A percentile compares a stretch with the other conserved stretches of the same genome.
Evolutionary conservation across 2,113 vertebrate genomes (phyloP).

Genomic region (Anser brachyrhynchus): DNA sequence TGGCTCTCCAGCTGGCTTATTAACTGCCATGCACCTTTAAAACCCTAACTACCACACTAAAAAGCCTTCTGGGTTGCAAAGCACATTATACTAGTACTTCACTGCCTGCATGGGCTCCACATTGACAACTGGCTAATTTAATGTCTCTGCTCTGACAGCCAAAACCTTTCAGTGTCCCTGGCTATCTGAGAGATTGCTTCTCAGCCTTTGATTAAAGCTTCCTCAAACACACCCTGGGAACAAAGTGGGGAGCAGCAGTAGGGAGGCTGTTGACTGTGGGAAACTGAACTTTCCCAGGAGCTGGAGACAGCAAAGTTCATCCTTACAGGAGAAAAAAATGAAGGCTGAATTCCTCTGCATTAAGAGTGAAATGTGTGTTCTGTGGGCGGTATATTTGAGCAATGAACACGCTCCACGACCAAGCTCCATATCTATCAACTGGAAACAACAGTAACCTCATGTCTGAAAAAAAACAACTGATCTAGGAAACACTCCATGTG

Average conservation of each 20-base stretch:
- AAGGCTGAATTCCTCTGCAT: not conserved
- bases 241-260: constrained; percentile 3
- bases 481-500: not conserved
- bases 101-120: not conserved
- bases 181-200: constrained; percentile 22
- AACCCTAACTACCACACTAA: not conserved
- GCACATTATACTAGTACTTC: not conserved
- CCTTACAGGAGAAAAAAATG: constrained; percentile 5
- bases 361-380: not conserved
- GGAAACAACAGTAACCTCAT: not conserved
- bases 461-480: not conserved
- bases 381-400: not conserved
- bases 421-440: not conserved
- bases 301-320: constrained; percentile 31
- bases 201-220: constrained; percentile 41
- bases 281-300: constrained; percentile 57
- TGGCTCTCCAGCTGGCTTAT: not conserved
- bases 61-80: constrained; percentile 21
- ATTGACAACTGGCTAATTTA: constrained; percentile 51
- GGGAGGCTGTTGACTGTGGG: constrained; percentile 24
- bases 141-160: constrained; percentile 19
- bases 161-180: constrained; percentile 8
- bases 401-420: not conserved
- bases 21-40: constrained; percentile 44
- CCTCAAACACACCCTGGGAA: not conserved